Percentiles rank a stretch among this genome's conserved stretches.
Evolutionary conservation across 2,797 vertebrate species (phyloP).

Genomic region (Lemur catta): DNA sequence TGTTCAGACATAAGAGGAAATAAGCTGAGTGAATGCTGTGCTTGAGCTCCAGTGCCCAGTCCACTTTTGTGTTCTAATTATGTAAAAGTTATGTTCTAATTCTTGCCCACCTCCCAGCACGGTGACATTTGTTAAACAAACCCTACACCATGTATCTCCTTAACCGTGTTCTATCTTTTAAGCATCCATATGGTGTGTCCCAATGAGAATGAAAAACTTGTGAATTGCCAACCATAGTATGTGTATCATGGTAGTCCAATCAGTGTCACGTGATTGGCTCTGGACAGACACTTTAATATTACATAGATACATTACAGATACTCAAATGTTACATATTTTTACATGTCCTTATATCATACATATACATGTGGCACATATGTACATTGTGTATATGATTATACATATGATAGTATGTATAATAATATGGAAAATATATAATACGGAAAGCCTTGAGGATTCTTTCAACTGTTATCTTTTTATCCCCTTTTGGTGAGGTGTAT

Average conservation of each 20-base stretch:
- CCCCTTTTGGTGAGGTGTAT: background rate
- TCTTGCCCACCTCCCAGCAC: background rate
- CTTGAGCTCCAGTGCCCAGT: too few species aligned
- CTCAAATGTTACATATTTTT: background rate
- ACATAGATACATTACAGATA: background rate
- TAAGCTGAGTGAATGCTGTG: background rate
- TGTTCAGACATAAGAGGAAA: background rate
- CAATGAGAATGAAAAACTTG: background rate
- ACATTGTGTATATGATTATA: background rate
- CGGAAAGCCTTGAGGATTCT: background rate
- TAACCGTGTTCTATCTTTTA: background rate
- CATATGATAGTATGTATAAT: background rate
- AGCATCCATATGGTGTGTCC: background rate
- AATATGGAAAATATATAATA: background rate
- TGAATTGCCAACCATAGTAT: background rate
- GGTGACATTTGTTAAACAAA: background rate
- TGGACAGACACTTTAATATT: background rate
- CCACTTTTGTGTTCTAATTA: background rate
- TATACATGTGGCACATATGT: background rate
- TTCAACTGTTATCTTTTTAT: background rate
- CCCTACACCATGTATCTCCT: background rate
- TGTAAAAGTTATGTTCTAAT: background rate
- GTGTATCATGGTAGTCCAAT: background rate
- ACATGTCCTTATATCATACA: background rate
- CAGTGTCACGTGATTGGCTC: background rate